A percentile compares a stretch with the other conserved stretches of the same genome.
phyloP scores from a whole-genome alignment of 64 coral and sea anemone species.

The Platygyra sinensis region DNA sequence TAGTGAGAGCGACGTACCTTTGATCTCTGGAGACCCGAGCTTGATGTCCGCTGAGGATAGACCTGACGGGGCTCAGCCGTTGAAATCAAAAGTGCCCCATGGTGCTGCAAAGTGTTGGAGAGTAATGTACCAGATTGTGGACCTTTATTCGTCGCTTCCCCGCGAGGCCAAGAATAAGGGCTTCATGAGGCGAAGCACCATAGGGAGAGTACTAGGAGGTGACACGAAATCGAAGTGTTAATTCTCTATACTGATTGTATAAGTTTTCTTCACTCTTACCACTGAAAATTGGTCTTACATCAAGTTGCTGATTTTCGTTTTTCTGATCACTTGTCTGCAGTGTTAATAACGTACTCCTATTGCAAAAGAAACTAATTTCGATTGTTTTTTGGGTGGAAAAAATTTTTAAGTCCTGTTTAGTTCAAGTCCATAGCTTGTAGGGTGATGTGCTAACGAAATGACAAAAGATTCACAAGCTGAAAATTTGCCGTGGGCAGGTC shows the following conservation, averaged over 20 bases:
- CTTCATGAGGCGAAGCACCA: constrained; percentile 41
- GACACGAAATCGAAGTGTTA: background rate
- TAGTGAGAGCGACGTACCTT: background rate
- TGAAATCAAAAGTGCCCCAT: background rate
- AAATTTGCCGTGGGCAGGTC: no score
- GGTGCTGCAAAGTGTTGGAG: constrained; percentile 85
- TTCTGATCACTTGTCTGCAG: no score
- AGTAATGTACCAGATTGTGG: constrained; percentile 94
- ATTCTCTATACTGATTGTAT: background rate
- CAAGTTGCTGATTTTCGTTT: no score
- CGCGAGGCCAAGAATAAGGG: constrained; percentile 80
- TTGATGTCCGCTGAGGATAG: background rate
- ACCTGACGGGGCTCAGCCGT: constrained; percentile 4
- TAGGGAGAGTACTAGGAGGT: constrained; percentile 53
- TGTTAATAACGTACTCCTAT: no score
- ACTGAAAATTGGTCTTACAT: no score
- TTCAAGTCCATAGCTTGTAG: no score
- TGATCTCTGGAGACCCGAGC: background rate
- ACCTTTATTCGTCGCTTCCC: constrained; percentile 92
- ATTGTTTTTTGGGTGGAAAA: no score
- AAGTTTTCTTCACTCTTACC: no score
- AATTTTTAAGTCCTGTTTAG: no score
- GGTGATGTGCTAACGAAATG: no score
- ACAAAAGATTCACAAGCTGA: no score
- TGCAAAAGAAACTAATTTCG: no score